These are phyloP conservation scores for Pardosa pseudoannulata DNA, from an alignment of 2,888 invertebrate genomes.

Conservation along the genomic window DNA sequence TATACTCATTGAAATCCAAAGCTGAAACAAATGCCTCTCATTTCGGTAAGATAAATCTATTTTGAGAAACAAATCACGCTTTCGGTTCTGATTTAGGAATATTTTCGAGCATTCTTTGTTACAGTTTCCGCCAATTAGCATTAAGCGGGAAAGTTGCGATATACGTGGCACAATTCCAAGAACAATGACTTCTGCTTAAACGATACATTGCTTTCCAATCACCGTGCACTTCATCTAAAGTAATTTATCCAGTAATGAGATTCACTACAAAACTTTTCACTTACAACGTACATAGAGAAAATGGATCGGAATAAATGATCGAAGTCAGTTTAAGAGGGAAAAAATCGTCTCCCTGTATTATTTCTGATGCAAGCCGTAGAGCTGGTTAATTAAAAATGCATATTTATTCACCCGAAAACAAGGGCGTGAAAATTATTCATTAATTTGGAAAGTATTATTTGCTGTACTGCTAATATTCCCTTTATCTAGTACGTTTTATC, in stretches of 20 bases:
- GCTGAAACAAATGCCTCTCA: not conserved
- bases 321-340: no score
- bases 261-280: no score
- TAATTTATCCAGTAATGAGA: not conserved
- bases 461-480: no score
- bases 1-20: not conserved
- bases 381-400: no score
- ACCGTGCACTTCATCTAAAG: not conserved
- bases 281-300: not conserved
- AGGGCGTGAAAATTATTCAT: no score
- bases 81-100: not conserved
- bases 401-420: no score
- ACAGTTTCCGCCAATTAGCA: not conserved
- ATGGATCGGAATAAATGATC: no score
- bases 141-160: not conserved
- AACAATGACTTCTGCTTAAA: not conserved
- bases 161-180: not conserved
- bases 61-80: not conserved
- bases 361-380: no score
- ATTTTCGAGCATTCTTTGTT: not conserved
- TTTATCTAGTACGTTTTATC: no score
- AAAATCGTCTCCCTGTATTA: no score
- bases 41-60: not conserved
- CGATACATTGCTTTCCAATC: not conserved
- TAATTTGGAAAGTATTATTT: no score